A percentile compares a stretch with the other conserved stretches of the same genome.
phyloP scores from a whole-genome alignment of 2,888 invertebrate species.

The Melipona bicolor region DNA sequence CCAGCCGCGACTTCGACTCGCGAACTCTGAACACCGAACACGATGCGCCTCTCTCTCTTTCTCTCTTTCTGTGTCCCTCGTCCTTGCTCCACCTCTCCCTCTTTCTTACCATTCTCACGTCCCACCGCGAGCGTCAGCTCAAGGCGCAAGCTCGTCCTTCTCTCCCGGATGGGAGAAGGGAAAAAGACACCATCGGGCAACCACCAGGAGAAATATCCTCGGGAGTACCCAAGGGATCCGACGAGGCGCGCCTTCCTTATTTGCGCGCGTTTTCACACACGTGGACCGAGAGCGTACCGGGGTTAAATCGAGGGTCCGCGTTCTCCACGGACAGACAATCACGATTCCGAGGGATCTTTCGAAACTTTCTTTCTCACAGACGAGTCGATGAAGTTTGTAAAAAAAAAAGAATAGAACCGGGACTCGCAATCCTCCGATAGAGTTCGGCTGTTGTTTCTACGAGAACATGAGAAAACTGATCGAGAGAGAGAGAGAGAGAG shows the following conservation, averaged over 20 bases:
- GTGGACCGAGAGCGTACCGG: slow-evolving; percentile 13
- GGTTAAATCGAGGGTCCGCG: not conserved
- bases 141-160: slow-evolving; percentile 66
- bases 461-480: not conserved
- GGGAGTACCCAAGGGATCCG: slow-evolving; percentile 16
- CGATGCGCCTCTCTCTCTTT: slow-evolving; percentile 12
- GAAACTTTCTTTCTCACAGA: slow-evolving; percentile 6
- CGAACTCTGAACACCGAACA: not conserved
- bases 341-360: not conserved
- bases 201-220: slow-evolving; percentile 31
- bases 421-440: not conserved
- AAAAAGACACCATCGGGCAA: slow-evolving; percentile 10
- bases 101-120: slow-evolving; percentile 9
- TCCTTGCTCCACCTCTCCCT: not conserved
- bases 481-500: too few relatives aligned
- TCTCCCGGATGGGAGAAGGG: slow-evolving; percentile 20
- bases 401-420: not conserved
- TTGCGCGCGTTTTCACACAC: slow-evolving; percentile 29
- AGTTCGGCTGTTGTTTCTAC: not conserved
- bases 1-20: slow-evolving; percentile 18
- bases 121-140: slow-evolving; percentile 28
- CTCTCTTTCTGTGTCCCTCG: not conserved
- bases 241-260: slow-evolving; percentile 8
- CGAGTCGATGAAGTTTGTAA: not conserved
- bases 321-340: not conserved